Percentiles rank a stretch among this genome's conserved stretches.
phyloP scores from a whole-genome alignment of 2,797 vertebrate species.

The Ciconia nigra region DNA sequence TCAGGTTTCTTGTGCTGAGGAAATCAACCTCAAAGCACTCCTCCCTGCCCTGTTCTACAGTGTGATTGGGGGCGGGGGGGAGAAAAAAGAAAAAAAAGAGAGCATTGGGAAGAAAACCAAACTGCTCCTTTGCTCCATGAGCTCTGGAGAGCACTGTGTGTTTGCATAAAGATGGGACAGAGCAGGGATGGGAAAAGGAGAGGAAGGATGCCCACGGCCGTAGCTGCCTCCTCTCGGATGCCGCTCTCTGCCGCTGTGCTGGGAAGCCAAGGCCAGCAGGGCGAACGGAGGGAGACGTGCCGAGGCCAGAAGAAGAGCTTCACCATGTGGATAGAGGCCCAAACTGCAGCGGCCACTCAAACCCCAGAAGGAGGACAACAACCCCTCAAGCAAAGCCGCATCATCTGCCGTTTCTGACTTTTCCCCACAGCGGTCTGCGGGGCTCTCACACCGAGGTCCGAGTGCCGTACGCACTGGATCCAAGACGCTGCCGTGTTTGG shows the following conservation, averaged over 20 bases:
- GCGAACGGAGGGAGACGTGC: rapidly evolving
- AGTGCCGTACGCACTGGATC: neutral
- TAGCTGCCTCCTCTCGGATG: neutral
- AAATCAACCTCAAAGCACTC: neutral
- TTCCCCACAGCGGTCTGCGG: rapidly evolving
- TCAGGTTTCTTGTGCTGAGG: neutral
- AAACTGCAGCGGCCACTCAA: rapidly evolving
- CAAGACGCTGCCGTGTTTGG: rapidly evolving
- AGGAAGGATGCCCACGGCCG: neutral
- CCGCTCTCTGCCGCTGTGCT: rapidly evolving
- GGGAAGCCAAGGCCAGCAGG: neutral
- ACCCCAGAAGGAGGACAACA: neutral
- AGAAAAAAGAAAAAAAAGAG: rapidly evolving
- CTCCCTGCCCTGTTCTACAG: neutral
- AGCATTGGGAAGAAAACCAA: neutral
- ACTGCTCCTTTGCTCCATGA: neutral
- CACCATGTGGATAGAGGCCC: neutral
- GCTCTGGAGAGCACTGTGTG: neutral
- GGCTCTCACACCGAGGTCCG: too few relatives aligned
- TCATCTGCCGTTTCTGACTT: neutral
- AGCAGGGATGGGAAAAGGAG: neutral
- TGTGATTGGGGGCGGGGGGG: too few relatives aligned
- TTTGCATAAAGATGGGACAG: neutral
- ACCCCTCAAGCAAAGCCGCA: neutral
- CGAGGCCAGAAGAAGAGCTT: neutral